Conservation (phyloP, 2,113 vertebrate genomes). For the Ceyx margarethae region DNA sequence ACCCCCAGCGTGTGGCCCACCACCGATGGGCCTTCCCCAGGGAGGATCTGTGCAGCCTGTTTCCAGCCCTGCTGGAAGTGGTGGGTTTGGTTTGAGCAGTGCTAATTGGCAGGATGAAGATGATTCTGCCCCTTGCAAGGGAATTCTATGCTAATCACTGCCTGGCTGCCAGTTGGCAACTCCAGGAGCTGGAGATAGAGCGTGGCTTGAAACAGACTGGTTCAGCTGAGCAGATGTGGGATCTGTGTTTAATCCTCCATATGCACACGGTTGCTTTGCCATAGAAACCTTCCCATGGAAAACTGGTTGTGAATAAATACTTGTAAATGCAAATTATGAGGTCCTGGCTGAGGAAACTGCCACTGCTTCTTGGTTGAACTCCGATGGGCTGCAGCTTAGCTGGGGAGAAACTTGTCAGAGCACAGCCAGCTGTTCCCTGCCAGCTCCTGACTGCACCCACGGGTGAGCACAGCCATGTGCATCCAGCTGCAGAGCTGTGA, state of each 20-base stretch:
- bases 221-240: neutral
- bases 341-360: neutral
- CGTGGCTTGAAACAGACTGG: neutral
- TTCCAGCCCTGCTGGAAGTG: neutral
- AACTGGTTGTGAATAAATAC: neutral
- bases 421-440: neutral
- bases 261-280: neutral
- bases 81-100: neutral
- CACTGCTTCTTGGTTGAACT: neutral
- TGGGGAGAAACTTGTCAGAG: neutral
- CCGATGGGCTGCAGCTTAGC: neutral
- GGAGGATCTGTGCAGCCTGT: neutral
- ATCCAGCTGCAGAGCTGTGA: neutral
- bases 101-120: neutral
- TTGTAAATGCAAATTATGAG: neutral
- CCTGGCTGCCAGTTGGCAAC: neutral
- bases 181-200: neutral
- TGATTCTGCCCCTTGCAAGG: neutral
- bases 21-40: neutral
- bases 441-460: neutral
- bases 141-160: neutral
- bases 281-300: neutral
- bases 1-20: neutral
- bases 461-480: neutral
- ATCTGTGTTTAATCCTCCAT: neutral